Base-by-base conservation (phyloP, 2,888 invertebrate species). In the Mellilla xanthometata region DNA sequence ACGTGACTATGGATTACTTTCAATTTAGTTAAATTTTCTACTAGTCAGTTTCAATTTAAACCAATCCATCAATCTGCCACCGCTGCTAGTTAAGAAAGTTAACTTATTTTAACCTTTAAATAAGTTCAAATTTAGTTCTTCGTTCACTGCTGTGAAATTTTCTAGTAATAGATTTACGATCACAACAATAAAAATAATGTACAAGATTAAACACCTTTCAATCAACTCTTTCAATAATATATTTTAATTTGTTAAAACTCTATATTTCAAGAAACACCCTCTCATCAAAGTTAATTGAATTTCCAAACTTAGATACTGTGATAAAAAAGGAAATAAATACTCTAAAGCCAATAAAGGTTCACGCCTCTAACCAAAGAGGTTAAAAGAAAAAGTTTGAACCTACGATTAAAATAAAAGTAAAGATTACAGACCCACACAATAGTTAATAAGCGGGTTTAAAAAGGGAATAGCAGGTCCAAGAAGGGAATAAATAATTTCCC, bases 401-500 rank as follows among this genome's bases (percentile, higher is more conserved):
- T 27, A 35, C 6, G 15, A 24, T 12, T 6, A 63, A 68, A 64
- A 58, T 58, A 57, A 61, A 64, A 60, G 54, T 56, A 61, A 70
- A 69, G 72, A 72, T 74, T 72, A 28, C 10, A 72, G 64, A 57
- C 56, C 60, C 58, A 70, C 67, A 68, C 68, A n/a, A n/a, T n/a
- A 51, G 56, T 58, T 67, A 67, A 73, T 64, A 72, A 64, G 68
- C 54, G 49, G 62, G 58, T 65, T 68, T 62, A 52, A 76, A 76
- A 72, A 74, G 71, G 62, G 65, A 68, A 63, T 61, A 74, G 34
- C 23, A 24, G 24, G 15, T 70, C 68, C 61, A 54, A 76, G 73
- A 74, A 75, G 72, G 63, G 67, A 68, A 63, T 62, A 75, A 72
- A 73, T 62, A 73, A 63, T 74, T 81, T 84, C 76, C 71, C 81